phyloP scores from a whole-genome alignment of 2,888 invertebrate species.

The Ophraella communa region DNA sequence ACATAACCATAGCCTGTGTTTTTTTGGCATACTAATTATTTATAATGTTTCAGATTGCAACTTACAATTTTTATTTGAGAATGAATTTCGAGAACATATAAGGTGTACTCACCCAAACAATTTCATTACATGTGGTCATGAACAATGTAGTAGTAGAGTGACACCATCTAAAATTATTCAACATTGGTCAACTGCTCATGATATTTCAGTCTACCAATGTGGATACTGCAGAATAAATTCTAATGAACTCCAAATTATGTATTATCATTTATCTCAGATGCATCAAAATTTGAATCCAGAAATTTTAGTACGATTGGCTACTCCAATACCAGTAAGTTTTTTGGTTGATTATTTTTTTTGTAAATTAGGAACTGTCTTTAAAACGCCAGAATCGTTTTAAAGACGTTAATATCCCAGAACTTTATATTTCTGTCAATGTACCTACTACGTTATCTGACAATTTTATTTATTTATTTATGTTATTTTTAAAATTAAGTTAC shows the following conservation, averaged over 20 bases:
- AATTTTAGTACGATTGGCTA: constrained; percentile 34
- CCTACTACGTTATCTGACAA: too few species aligned
- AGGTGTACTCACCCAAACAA: constrained; percentile 52
- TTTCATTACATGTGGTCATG: constrained; percentile 40
- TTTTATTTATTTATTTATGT: too few species aligned
- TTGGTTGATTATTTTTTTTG: background rate
- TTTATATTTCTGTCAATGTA: too few species aligned
- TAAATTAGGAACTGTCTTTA: too few species aligned
- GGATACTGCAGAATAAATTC: constrained; percentile 40
- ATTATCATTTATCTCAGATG: constrained; percentile 36
- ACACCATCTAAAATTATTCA: constrained; percentile 55
- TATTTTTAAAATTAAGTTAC: too few species aligned
- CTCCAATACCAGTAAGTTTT: constrained; percentile 25
- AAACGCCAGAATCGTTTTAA: too few species aligned
- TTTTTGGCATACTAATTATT: background rate
- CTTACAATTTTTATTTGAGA: constrained; percentile 42
- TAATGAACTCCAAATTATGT: constrained; percentile 36
- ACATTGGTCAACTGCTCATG: constrained; percentile 61
- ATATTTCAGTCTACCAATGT: constrained; percentile 55
- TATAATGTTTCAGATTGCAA: constrained; percentile 38
- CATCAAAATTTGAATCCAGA: constrained; percentile 39
- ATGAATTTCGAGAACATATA: constrained; percentile 52
- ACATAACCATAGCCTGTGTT: too few species aligned
- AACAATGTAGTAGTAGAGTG: constrained; percentile 31
- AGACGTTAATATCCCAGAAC: too few species aligned